A percentile compares a stretch with the other conserved stretches of the same genome.
Conservation (phyloP, 2,113 vertebrate species). For the Sinosuthora webbiana region DNA sequence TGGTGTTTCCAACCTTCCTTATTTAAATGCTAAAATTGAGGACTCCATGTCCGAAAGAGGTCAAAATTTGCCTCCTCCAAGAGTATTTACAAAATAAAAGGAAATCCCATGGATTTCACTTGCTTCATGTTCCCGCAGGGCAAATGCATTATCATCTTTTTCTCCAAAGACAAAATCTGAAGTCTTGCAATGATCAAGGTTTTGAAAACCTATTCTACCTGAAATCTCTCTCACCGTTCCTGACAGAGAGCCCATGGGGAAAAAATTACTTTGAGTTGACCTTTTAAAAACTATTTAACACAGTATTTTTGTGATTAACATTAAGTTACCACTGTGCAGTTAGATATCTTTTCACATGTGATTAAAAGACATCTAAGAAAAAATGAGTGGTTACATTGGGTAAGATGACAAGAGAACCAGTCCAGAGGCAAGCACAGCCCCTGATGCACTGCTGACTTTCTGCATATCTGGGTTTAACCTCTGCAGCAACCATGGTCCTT, state of each 20-base stretch:
- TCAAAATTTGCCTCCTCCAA: neutral
- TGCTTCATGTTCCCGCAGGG: neutral
- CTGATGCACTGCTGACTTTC: neutral
- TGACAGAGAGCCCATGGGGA: neutral
- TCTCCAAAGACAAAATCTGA: neutral
- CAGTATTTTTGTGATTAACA: neutral
- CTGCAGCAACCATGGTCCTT: neutral
- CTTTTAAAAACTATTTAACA: neutral
- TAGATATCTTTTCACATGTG: neutral
- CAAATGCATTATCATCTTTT: neutral
- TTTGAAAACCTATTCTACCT: neutral
- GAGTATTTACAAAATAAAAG: neutral
- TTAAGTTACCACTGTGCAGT: neutral
- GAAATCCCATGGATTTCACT: neutral
- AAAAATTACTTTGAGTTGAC: neutral
- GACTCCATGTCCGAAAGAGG: neutral
- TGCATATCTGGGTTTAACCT: neutral
- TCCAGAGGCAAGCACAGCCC: neutral
- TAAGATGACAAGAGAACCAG: neutral
- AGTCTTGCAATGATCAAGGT: neutral
- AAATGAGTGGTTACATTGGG: accelerated
- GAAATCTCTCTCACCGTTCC: neutral
- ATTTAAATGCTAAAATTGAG: neutral
- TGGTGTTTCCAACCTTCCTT: neutral
- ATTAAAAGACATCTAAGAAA: neutral